Base-by-base conservation (phyloP, 2,888 invertebrate species). In the Terebella lapidaria region DNA sequence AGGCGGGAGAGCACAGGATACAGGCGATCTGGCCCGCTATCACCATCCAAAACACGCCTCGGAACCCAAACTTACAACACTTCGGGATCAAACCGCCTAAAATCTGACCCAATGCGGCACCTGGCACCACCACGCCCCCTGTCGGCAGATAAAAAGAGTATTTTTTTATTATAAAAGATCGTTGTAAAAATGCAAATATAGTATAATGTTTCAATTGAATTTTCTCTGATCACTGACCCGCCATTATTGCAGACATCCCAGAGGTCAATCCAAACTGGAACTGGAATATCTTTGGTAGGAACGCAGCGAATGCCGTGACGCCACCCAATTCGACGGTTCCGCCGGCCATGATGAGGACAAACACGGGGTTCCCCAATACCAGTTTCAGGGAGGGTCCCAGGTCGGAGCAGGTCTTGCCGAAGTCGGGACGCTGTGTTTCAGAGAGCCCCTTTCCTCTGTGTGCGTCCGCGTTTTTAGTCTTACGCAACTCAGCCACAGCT, bases 281-380 rank as follows among this genome's bases (percentile, higher is more conserved):
- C 54, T 58, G 53, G 3, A 57, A 5, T n/a, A 58, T 4, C 27
- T 58, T 58, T 22, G 58, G 58, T 3, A 58, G 42, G 27, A 54
- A 58, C 4, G 45, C 54, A 3, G 58, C 54, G 20, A 58, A 54
- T 4, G 30, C 58, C 24, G 30, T 58, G 2, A 58, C 46, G 3
- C 4, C 35, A 3, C 58, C 53, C 3, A 3, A 22, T n/a, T 53
- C 58, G 10, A 58, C 26, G 24, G 27, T 54, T 3, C 35, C 54
- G 4, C 35, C 24, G 3, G 54, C 25, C 3, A 54, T 58, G 3
- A 42, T 22, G 3, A 58, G 25, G 18, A 54, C 24, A 4, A 5
- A 58, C 10, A 26, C n/a, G 4, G 54, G 53, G 26, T 58, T 58
- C 2, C n/a, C 25, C 26, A 58, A 54, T 3, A 54, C 4, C 4